Conservation (phyloP, 2,888 invertebrate species). For the Axea sp. region DNA sequence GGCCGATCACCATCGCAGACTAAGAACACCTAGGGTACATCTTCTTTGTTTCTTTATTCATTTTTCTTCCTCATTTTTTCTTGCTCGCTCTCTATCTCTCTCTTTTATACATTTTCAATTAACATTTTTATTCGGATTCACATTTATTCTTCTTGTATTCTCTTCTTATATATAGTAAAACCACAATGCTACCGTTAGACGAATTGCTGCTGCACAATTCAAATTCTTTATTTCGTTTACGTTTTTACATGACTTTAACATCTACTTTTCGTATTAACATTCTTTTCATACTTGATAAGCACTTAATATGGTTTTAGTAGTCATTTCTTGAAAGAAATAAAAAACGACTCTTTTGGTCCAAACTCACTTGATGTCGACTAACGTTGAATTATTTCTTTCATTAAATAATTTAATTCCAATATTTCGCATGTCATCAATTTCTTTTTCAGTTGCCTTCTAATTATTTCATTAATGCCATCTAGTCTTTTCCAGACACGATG, state of each 20-base stretch:
- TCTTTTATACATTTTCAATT: conserved; percentile 55
- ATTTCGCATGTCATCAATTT: conserved; percentile 47
- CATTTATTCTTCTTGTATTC: conserved; percentile 55
- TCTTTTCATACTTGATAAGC: conserved; percentile 29
- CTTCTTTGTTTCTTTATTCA: conserved; percentile 67
- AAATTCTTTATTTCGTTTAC: conserved; percentile 32
- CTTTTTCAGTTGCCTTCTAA: conserved; percentile 22
- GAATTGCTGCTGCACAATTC: conserved; percentile 46
- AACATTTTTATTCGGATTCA: conserved; percentile 44
- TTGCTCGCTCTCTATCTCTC: conserved; percentile 64
- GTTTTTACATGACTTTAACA: conserved; percentile 19
- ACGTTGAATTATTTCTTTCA: conserved; percentile 23
- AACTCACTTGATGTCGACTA: background rate
- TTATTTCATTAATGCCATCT: conserved; percentile 22
- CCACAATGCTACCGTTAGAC: conserved; percentile 40
- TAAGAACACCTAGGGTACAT: conserved; percentile 79
- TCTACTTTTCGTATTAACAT: conserved; percentile 10
- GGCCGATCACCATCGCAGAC: conserved; percentile 78
- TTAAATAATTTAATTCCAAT: conserved; percentile 19
- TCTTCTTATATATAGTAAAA: conserved; percentile 42
- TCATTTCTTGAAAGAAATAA: conserved; percentile 18
- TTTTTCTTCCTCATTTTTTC: conserved; percentile 66
- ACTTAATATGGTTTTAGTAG: conserved; percentile 28
- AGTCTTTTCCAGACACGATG: background rate
- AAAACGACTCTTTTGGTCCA: too few species aligned